These are phyloP conservation scores for Pasiphila rectangulata DNA, from an alignment of 2,888 invertebrate species.

Conservation along the genomic window DNA sequence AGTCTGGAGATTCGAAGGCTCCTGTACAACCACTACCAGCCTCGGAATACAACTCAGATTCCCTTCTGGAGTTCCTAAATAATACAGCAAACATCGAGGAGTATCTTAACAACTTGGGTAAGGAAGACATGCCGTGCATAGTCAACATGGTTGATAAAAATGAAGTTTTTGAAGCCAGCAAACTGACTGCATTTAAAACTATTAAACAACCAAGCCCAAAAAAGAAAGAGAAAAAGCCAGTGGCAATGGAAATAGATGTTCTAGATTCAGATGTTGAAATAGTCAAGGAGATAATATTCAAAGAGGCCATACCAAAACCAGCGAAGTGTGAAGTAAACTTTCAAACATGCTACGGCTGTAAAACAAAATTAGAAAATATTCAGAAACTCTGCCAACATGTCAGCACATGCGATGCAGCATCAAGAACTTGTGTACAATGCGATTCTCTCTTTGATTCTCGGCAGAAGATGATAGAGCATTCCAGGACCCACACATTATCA, in stretches of 20 bases:
- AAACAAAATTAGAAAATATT: conserved; percentile 52
- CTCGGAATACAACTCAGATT: conserved; percentile 74
- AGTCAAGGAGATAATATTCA: conserved; percentile 60
- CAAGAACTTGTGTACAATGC: conserved; percentile 63
- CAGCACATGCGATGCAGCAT: conserved; percentile 60
- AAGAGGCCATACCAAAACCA: conserved; percentile 51
- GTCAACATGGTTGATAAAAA: conserved; percentile 69
- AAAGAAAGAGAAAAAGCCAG: conserved; percentile 50
- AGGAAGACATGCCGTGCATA: conserved; percentile 72
- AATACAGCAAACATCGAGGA: conserved; percentile 73
- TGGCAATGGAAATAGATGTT: conserved; percentile 67
- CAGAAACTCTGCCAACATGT: conserved; percentile 64
- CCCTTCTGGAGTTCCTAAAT: conserved; percentile 70
- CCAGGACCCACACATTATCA: conserved; percentile 44
- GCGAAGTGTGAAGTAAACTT: conserved; percentile 40
- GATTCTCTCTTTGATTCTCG: conserved; percentile 63
- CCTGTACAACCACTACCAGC: conserved; percentile 69
- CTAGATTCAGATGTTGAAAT: conserved; percentile 66
- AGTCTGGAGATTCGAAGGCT: conserved; percentile 54
- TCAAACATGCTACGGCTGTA: conserved; percentile 64
- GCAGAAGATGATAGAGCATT: conserved; percentile 63
- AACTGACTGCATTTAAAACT: conserved; percentile 42
- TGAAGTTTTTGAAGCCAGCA: conserved; percentile 47
- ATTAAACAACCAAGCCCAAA: conserved; percentile 58
- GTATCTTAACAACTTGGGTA: conserved; percentile 68